Evolutionary conservation across 2,797 vertebrate genomes (phyloP).

Genomic region (Enteromius afrohamiltoni): DNA sequence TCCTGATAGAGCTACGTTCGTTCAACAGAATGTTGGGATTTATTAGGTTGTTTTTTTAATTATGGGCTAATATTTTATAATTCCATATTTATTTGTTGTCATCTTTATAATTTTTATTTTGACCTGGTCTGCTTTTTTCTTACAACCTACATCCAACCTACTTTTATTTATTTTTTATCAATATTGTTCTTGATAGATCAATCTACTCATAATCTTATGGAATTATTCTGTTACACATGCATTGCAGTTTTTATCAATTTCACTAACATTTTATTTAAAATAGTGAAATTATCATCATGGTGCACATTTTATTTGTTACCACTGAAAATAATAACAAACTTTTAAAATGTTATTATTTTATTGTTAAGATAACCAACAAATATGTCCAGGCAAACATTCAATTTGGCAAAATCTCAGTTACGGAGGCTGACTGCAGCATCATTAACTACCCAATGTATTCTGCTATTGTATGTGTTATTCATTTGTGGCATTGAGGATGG

Average conservation of each 20-base stretch:
- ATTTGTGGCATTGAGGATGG: constrained; percentile 9
- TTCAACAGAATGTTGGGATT: not conserved
- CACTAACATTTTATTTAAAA: not conserved
- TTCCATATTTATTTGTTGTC: not conserved
- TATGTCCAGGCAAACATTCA: not conserved
- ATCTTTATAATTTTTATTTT: not conserved
- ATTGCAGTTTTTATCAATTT: not conserved
- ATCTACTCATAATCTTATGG: not conserved
- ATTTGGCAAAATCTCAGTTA: not conserved
- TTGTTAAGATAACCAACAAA: not conserved
- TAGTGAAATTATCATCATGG: not conserved
- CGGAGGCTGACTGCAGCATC: not conserved
- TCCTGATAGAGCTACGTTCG: not conserved
- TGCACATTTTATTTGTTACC: not conserved
- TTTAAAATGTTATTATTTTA: not conserved
- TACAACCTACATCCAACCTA: not conserved
- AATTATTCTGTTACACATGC: not conserved
- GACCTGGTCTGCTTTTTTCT: not conserved
- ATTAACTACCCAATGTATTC: not conserved
- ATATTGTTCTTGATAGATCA: too few species aligned
- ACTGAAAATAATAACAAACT: not conserved
- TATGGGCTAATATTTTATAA: not conserved
- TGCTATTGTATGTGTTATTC: not conserved
- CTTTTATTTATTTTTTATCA: not conserved
- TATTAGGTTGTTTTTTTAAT: not conserved